phyloP scores from a whole-genome alignment of 2,888 invertebrate species.

The Caenorhabditis panamensis region DNA sequence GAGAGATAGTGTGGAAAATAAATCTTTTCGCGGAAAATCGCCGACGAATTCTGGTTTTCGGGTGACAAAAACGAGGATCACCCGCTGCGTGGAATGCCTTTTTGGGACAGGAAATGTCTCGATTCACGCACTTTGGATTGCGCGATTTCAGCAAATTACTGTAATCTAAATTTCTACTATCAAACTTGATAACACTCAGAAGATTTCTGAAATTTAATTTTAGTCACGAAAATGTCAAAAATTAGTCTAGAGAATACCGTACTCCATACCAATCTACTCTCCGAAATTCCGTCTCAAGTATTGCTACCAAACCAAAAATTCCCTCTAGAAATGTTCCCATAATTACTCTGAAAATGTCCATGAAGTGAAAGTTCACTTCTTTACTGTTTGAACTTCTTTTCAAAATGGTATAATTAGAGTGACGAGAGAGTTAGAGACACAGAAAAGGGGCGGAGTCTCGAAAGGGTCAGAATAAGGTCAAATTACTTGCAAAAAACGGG shows the following conservation, averaged over 20 bases:
- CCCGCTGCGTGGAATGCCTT: background rate
- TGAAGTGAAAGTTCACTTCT: background rate
- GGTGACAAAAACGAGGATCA: conserved; percentile 11
- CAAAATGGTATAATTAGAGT: conserved; percentile 2
- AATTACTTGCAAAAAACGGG: no score
- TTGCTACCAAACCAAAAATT: no score
- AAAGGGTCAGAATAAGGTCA: no score
- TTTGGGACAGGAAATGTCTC: background rate
- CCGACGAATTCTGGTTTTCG: conserved; percentile 4
- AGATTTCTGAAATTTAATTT: no score
- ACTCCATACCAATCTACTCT: no score
- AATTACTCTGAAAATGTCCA: background rate
- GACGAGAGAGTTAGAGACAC: background rate
- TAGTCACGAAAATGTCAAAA: no score
- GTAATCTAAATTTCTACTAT: no score
- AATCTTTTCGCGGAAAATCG: conserved; percentile 6
- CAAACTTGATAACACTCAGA: no score
- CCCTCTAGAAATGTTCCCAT: background rate
- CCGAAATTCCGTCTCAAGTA: no score
- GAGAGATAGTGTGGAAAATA: background rate
- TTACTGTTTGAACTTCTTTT: background rate
- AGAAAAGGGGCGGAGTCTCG: background rate
- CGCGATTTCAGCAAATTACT: no score
- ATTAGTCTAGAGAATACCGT: no score
- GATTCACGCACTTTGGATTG: no score